These are phyloP conservation scores for Melanotaenia pygmaea DNA, from an alignment of 2,797 vertebrate species.

Conservation along the genomic window DNA sequence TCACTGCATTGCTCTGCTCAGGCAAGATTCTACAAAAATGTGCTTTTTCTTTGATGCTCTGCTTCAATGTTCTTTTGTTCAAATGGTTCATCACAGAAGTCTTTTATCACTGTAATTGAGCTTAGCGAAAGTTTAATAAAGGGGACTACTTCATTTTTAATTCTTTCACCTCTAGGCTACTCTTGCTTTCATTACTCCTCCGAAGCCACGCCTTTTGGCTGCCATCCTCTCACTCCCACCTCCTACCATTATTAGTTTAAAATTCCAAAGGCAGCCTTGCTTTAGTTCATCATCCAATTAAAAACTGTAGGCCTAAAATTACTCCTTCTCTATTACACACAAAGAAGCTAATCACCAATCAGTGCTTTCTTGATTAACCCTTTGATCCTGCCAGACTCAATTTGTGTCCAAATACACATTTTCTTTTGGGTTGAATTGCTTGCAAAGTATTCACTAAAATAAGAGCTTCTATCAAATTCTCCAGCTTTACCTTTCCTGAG, in stretches of 20 bases:
- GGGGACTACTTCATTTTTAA: constrained; percentile 62
- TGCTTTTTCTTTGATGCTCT: constrained; percentile 42
- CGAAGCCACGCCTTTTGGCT: constrained; percentile 57
- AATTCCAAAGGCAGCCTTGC: constrained; percentile 55
- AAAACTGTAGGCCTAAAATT: constrained; percentile 33
- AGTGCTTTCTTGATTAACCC: constrained; percentile 49
- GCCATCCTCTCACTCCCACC: constrained; percentile 32
- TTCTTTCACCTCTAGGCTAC: constrained; percentile 62
- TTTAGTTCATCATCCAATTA: constrained; percentile 59
- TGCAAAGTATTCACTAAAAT: constrained; percentile 11
- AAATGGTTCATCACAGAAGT: constrained; percentile 46
- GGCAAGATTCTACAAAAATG: constrained; percentile 31
- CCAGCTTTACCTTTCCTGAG: not conserved
- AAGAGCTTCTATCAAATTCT: constrained; percentile 5
- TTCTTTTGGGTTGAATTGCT: constrained; percentile 8
- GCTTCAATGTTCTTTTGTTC: constrained; percentile 46
- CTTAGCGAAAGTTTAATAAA: constrained; percentile 64
- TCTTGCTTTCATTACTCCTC: constrained; percentile 62
- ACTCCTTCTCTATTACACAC: constrained; percentile 38
- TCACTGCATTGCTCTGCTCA: constrained; percentile 8
- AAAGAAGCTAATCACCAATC: constrained; percentile 55
- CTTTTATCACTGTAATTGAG: constrained; percentile 61
- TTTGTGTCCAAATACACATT: constrained; percentile 1
- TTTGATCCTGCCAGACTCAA: not conserved
- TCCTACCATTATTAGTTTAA: constrained; percentile 51